phyloP scores from a whole-genome alignment of 2,888 invertebrate genomes.

The Drosophila nigritarsus region DNA sequence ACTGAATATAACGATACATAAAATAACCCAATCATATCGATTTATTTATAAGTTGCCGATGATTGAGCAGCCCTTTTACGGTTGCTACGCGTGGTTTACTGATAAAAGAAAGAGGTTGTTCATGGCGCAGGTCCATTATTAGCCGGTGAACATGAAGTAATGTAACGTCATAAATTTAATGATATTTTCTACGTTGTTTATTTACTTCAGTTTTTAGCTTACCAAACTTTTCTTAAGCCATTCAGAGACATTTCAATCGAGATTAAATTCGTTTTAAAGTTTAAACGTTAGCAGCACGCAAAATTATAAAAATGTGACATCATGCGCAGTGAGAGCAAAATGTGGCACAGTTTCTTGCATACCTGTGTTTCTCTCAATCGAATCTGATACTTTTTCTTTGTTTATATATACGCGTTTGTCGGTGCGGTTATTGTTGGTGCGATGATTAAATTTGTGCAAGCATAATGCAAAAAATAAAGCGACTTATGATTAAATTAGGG shows the following conservation, averaged over 20 bases:
- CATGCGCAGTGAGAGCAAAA: slow-evolving; percentile 51
- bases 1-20: slow-evolving; percentile 1
- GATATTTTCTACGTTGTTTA: neutral
- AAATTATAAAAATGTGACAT: slow-evolving; percentile 39
- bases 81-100: slow-evolving; percentile 1
- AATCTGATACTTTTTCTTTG: slow-evolving; percentile 68
- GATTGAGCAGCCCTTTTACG: slow-evolving; percentile 10
- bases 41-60: neutral
- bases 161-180: slow-evolving; percentile 34
- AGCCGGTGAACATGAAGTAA: neutral
- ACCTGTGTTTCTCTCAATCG: slow-evolving; percentile 34
- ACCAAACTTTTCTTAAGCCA: neutral
- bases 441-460: slow-evolving; percentile 53
- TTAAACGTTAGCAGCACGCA: neutral
- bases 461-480: slow-evolving; percentile 48
- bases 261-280: neutral
- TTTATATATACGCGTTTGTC: slow-evolving; percentile 64
- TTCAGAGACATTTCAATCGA: neutral
- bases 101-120: slow-evolving; percentile 29
- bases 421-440: slow-evolving; percentile 54
- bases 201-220: neutral
- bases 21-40: neutral
- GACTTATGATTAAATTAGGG: slow-evolving; percentile 43
- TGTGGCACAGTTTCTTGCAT: slow-evolving; percentile 16
- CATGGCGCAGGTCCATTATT: slow-evolving; percentile 9